phyloP scores from a whole-genome alignment of 35 echinoderm and acorn worm species.

The Diadema setosum region DNA sequence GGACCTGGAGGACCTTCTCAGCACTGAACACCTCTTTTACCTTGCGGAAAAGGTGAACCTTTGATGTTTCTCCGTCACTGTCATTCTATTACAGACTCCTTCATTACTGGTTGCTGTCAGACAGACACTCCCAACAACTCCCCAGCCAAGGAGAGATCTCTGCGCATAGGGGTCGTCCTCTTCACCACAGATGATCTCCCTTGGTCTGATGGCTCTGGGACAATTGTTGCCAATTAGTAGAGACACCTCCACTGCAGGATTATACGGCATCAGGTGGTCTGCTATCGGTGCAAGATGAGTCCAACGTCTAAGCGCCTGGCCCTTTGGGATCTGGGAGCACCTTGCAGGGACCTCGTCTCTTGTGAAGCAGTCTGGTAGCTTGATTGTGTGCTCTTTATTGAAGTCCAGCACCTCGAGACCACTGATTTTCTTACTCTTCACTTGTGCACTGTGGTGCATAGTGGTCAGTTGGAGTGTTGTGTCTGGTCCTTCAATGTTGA shows the following conservation, averaged over 20 bases:
- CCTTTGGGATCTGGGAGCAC: too few species aligned
- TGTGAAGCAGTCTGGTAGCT: slow-evolving; percentile 13
- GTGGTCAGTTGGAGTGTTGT: background rate
- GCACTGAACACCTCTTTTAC: background rate
- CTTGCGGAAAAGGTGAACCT: background rate
- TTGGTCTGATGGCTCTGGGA: too few species aligned
- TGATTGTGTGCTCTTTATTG: slow-evolving; percentile 8
- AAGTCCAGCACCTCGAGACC: slow-evolving; percentile 40
- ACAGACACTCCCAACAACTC: slow-evolving; percentile 43
- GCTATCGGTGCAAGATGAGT: slow-evolving; percentile 34
- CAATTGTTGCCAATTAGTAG: too few species aligned
- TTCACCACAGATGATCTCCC: too few species aligned
- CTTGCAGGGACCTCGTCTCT: background rate
- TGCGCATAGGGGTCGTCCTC: slow-evolving; percentile 64
- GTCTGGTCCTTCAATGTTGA: background rate
- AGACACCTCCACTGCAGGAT: too few species aligned
- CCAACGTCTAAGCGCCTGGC: slow-evolving; percentile 34
- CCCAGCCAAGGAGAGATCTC: slow-evolving; percentile 46
- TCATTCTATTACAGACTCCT: background rate
- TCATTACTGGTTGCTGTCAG: background rate
- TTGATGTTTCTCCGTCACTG: background rate
- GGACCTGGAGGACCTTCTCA: background rate
- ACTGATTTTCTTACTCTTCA: slow-evolving; percentile 37
- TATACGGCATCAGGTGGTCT: too few species aligned
- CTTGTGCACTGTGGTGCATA: background rate